Evolutionary conservation across 2,113 vertebrate genomes (phyloP).

Genomic region (Ptychochromis oligacanthus): DNA sequence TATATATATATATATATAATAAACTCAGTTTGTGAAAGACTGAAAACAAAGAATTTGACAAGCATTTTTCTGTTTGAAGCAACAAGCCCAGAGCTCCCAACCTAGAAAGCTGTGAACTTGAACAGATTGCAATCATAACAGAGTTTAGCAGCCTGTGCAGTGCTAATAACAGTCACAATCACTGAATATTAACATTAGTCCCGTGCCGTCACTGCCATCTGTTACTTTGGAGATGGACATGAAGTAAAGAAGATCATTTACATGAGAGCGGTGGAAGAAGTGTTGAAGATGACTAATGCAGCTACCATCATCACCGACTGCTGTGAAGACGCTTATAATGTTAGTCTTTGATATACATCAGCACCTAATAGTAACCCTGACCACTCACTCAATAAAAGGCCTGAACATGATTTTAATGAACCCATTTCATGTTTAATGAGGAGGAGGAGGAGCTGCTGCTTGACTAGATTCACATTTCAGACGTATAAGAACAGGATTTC

Average conservation of each 20-base stretch:
- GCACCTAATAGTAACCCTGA: not conserved
- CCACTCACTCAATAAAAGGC: not conserved
- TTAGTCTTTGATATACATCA: not conserved
- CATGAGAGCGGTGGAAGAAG: not conserved
- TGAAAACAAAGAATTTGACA: not conserved
- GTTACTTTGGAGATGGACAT: slow-evolving; percentile 40
- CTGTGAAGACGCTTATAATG: not conserved
- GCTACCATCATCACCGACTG: not conserved
- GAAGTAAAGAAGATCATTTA: slow-evolving; percentile 13
- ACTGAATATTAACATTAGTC: slow-evolving; percentile 42
- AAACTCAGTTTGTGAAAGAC: not conserved
- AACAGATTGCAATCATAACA: slow-evolving; percentile 31
- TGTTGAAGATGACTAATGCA: slow-evolving; percentile 18
- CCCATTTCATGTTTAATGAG: not conserved
- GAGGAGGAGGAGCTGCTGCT: not conserved
- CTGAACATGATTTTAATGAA: not conserved
- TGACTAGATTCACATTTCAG: not conserved
- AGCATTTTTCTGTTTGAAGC: not conserved
- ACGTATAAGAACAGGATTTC: not conserved
- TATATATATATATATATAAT: too few relatives aligned
- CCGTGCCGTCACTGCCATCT: slow-evolving; percentile 42
- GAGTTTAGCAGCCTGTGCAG: not conserved
- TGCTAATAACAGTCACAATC: slow-evolving; percentile 2
- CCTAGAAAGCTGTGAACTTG: not conserved
- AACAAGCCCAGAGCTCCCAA: not conserved